Base-by-base conservation (phyloP, 2,797 vertebrate species). In the Enteromius fasciolatus region DNA sequence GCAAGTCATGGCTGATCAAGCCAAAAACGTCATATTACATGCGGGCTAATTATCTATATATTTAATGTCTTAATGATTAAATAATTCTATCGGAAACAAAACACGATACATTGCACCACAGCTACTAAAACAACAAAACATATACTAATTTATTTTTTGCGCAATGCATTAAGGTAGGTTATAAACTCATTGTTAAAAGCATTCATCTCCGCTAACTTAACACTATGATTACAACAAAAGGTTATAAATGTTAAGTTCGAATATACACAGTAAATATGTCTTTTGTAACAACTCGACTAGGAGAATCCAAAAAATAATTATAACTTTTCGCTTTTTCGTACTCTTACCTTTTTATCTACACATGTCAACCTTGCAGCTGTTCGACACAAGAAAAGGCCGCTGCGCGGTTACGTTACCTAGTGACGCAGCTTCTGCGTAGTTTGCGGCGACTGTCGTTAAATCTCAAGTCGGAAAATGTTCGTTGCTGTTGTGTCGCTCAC, bases 181-280 rank as follows among this genome's bases (percentile, higher is more conserved):
- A 59, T 12, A 25, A 59, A 12, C 4, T 4, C 54, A 12, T 5
- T 5, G n/a, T 25, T 59, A 25, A 59, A 59, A 2, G 4, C 54
- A 59, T 25, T 59, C 54, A 59, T 59, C 10, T 25, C 12, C 5
- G 54, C n/a, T 59, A 25, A 44, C 41, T 44, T 44, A 44, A 59
- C 54, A 23, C 54, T 11, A 23, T 11, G 9, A 4, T 23, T 25
- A 59, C 11, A 25, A 25, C 11, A 5, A 57, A 57, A 57, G 2
- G 1, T 25, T 25, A 87, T 88, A 85, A 72, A 67, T 72, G 18
- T 72, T 72, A 7, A 46, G 15, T 10, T 28, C 7, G 3, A 28
- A 28, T 28, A 28, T 9, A 48, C 28, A 12, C n/a, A 59, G 54
- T 12, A 25, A 46, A 70, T 1, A 28, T 18, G 4, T 23, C 9